A percentile compares a stretch with the other conserved stretches of the same genome.
phyloP scores from a whole-genome alignment of 2,888 invertebrate genomes.

The Drosophila engyochracea region DNA sequence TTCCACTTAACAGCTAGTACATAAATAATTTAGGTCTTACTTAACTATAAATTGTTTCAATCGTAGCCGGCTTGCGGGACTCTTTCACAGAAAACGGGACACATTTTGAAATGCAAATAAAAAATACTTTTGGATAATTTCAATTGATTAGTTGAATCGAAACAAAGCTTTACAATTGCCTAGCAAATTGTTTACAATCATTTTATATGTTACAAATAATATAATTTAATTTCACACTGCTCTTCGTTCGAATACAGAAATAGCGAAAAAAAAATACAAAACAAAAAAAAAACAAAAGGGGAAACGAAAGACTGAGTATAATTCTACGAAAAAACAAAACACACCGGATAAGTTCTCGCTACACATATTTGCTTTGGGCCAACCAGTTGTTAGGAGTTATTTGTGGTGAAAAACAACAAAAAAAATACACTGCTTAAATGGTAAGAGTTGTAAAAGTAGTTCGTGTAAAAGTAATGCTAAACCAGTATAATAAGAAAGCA shows the following conservation, averaged over 20 bases:
- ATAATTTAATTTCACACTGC: slow-evolving; percentile 8
- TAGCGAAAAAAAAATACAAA: not conserved
- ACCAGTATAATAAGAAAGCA: slow-evolving; percentile 74
- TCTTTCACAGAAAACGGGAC: slow-evolving; percentile 26
- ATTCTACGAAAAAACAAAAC: slow-evolving; percentile 12
- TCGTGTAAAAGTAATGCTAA: slow-evolving; percentile 44
- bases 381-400: slow-evolving; percentile 19
- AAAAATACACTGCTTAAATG: slow-evolving; percentile 5
- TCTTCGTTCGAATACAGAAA: slow-evolving; percentile 11
- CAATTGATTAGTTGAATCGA: slow-evolving; percentile 42
- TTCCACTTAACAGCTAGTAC: slow-evolving; percentile 58
- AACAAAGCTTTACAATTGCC: slow-evolving; percentile 30
- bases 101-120: slow-evolving; percentile 37
- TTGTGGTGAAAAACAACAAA: slow-evolving; percentile 18
- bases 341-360: slow-evolving; percentile 9
- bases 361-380: slow-evolving; percentile 7
- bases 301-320: slow-evolving; percentile 17
- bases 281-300: not conserved
- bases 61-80: slow-evolving; percentile 32
- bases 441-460: slow-evolving; percentile 35
- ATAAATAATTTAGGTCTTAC: slow-evolving; percentile 67
- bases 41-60: slow-evolving; percentile 45
- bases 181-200: slow-evolving; percentile 29
- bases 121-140: slow-evolving; percentile 69
- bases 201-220: slow-evolving; percentile 34